These are phyloP conservation scores for Chrysolina haemoptera DNA, from an alignment of 2,888 invertebrate species.

Conservation along the genomic window DNA sequence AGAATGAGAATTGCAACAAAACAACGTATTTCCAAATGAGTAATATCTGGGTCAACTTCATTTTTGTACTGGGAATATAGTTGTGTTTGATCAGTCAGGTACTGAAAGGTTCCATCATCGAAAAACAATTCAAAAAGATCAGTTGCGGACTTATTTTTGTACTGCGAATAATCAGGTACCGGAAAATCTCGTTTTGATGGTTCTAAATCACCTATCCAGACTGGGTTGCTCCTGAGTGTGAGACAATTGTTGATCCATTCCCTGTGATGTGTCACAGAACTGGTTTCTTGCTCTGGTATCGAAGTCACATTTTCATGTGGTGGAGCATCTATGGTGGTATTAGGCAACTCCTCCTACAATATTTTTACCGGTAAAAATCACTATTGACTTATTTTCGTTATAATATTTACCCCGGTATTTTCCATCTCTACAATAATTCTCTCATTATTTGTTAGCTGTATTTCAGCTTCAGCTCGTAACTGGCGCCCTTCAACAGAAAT, in stretches of 20 bases:
- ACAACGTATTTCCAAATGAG: not conserved
- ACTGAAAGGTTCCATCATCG: not conserved
- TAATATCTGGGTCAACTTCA: not conserved
- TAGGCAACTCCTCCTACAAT: not conserved
- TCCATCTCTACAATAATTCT: not conserved
- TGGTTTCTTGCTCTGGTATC: not conserved
- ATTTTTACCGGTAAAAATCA: not conserved
- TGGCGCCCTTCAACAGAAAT: not conserved
- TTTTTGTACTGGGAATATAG: not conserved
- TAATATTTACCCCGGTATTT: not conserved
- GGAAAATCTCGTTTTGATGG: not conserved
- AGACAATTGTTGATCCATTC: not conserved
- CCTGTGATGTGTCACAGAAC: not conserved
- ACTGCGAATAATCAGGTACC: not conserved
- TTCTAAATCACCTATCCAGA: not conserved
- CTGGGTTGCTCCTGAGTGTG: not conserved
- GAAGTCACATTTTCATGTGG: not conserved
- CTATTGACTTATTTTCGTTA: not conserved
- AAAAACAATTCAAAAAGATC: not conserved
- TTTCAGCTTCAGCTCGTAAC: not conserved
- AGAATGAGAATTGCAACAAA: not conserved
- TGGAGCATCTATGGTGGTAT: not conserved
- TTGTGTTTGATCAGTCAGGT: not conserved
- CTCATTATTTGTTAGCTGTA: not conserved
- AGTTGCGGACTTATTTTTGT: not conserved